Conservation (phyloP, 2,797 vertebrate species). For the Rhabdomys pumilio region DNA sequence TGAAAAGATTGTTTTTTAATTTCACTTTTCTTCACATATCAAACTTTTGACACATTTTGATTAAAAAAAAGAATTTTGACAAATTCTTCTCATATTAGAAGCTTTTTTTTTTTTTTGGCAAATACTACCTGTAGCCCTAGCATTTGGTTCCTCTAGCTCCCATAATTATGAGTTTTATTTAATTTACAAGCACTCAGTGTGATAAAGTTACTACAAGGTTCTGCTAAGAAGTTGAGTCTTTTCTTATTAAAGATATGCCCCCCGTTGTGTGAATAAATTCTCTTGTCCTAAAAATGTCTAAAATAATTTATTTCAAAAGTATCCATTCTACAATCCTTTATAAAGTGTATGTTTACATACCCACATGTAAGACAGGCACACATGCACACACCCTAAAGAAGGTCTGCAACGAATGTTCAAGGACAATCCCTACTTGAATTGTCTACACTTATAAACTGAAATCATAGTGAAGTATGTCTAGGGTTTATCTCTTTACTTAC, state of each 20-base stretch:
- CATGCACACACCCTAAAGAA: not conserved
- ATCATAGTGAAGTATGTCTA: not conserved
- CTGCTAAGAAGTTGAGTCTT: constrained; percentile 60
- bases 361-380: not conserved
- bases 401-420: constrained; percentile 37
- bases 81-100: constrained; percentile 21
- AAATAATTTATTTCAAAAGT: constrained; percentile 36
- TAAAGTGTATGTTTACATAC: not conserved
- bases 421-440: constrained; percentile 50
- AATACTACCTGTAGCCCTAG: constrained; percentile 23
- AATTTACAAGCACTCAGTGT: constrained; percentile 63
- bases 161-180: constrained; percentile 38
- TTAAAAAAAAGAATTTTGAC: not conserved
- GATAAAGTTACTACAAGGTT: constrained; percentile 37
- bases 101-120: constrained; percentile 42
- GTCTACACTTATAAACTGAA: constrained; percentile 38
- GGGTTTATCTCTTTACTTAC: constrained; percentile 56
- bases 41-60: not conserved
- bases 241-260: constrained; percentile 48
- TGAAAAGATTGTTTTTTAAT: constrained; percentile 54
- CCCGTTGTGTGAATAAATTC: constrained; percentile 12
- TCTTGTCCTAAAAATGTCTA: constrained; percentile 14
- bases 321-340: not conserved
- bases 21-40: constrained; percentile 38
- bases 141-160: constrained; percentile 20